phyloP scores from a whole-genome alignment of 2,888 invertebrate genomes.

The Lingula anatina region DNA sequence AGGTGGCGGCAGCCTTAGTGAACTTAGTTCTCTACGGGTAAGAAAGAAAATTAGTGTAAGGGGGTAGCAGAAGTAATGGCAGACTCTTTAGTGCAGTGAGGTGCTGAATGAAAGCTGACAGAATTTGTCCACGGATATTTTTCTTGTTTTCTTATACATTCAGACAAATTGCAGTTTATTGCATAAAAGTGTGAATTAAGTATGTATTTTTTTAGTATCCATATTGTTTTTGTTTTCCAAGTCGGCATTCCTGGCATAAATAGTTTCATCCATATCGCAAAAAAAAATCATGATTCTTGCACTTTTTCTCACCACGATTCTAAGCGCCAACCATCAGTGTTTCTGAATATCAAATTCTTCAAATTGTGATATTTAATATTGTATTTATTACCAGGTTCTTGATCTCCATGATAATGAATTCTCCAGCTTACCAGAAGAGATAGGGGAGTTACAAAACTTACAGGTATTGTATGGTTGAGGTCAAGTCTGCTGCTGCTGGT shows the following conservation, averaged over 20 bases:
- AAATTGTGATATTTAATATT: neutral
- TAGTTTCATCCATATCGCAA: too few species aligned
- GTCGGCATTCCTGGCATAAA: too few species aligned
- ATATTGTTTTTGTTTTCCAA: neutral
- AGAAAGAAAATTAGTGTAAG: too few species aligned
- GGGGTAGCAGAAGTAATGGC: neutral
- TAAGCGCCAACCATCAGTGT: too few species aligned
- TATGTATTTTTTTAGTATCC: neutral
- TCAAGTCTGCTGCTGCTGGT: neutral
- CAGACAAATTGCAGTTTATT: too few species aligned
- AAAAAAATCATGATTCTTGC: too few species aligned
- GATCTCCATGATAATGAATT: constrained; percentile 70
- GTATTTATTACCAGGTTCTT: constrained; percentile 60
- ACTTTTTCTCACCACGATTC: too few species aligned
- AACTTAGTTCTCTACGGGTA: constrained; percentile 68
- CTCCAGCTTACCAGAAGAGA: constrained; percentile 64
- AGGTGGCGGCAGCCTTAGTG: constrained; percentile 68
- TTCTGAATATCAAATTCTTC: neutral
- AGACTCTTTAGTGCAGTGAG: too few species aligned
- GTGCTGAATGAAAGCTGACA: too few species aligned
- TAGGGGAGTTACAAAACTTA: constrained; percentile 63
- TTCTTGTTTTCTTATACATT: too few species aligned
- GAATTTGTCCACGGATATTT: too few species aligned
- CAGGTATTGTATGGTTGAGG: too few species aligned
- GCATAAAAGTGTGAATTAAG: neutral